These are phyloP conservation scores for Odontomyia ornata DNA, from an alignment of 2,888 invertebrate genomes.

Conservation along the genomic window DNA sequence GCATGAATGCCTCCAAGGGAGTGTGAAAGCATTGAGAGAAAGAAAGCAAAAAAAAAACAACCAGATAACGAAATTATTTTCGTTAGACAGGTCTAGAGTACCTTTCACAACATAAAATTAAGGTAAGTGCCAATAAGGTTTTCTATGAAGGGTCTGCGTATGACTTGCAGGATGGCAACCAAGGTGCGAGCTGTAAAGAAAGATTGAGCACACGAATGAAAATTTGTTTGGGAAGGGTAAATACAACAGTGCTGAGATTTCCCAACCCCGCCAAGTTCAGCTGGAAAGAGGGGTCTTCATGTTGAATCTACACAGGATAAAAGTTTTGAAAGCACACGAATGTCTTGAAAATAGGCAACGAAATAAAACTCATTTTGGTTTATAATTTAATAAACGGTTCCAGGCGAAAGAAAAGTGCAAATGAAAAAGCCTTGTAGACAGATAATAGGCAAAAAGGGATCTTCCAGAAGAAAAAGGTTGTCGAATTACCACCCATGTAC, in stretches of 20 bases:
- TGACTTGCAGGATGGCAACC: background rate
- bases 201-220: constrained; percentile 17
- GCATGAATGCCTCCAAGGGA: constrained; percentile 25
- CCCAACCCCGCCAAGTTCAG: background rate
- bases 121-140: constrained; percentile 43
- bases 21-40: background rate
- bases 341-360: constrained; percentile 38
- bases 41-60: constrained; percentile 16
- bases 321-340: constrained; percentile 20
- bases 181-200: background rate
- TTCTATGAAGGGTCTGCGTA: constrained; percentile 1
- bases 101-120: constrained; percentile 45
- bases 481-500: constrained; percentile 18
- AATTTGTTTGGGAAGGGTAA: background rate
- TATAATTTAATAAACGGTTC: constrained; percentile 38
- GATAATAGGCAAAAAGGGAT: constrained; percentile 4
- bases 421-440: constrained; percentile 13
- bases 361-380: constrained; percentile 44
- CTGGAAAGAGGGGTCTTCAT: background rate
- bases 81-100: constrained; percentile 44
- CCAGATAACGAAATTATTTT: constrained; percentile 42
- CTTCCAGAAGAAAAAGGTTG: constrained; percentile 27
- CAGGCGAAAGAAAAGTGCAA: background rate
- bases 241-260: constrained; percentile 6
- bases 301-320: background rate